Base-by-base conservation (phyloP, 2,113 vertebrate genomes). In the Phylloscopus trochiloides region DNA sequence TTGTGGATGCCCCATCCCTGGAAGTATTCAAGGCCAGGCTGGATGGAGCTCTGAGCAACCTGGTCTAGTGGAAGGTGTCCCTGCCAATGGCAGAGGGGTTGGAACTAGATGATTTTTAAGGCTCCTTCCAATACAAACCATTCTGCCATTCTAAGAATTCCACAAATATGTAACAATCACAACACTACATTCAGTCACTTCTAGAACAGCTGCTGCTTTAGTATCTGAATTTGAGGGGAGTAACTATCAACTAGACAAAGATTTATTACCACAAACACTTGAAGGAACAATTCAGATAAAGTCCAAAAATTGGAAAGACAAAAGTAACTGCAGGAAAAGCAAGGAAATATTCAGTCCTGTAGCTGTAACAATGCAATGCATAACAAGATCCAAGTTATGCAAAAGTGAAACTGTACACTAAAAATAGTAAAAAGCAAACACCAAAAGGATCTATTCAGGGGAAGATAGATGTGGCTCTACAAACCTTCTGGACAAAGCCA, bases 111-210 rank as follows among this genome's bases (percentile, higher is more conserved):
- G 31, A 19, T 42, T 47, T 36, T 90, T 54, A 68, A 68, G 25
- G 34, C 16, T 47, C 26, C 15, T 42, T 83, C 34, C 48, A 55
- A 32, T 12, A 14, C 55, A 83, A 50, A 76, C 42, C 7, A 28
- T 42, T 48, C 21, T 42, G 14, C 1, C 0, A 6, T 83, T 62
- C 34, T 83, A 6, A 16, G 12, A 76, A 76, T 50, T 81, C 84
- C n/a, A 7, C 28, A 12, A 12, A 36, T 13, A 47, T 0, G 0
- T 26, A 79, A 25, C 2, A 1, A 52, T 38, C 58, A 26, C 45
- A 45, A 18, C 8, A 34, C 21, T 50, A 13, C 9, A 6, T 25
- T 67, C 76, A 25, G 38, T 19, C 12, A 26, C 54, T 89, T 94
- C 68, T 50, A 51, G 28, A 87, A 74, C 40, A 66, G 38, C 72